Evolutionary conservation across 2,113 vertebrate genomes (phyloP).

Genomic region (Tenebrosternarchus preto): DNA sequence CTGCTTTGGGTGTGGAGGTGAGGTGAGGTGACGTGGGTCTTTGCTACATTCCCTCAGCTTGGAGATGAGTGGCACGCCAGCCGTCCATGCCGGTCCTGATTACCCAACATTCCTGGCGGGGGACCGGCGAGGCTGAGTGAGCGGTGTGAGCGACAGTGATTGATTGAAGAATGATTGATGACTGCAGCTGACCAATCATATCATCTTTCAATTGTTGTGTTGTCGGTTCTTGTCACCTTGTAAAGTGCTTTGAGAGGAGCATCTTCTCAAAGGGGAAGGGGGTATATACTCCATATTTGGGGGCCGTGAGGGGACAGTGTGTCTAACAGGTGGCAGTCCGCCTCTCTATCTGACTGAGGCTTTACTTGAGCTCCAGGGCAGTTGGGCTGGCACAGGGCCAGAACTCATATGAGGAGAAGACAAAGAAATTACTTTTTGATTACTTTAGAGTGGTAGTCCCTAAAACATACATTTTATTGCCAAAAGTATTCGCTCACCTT

Average conservation of each 20-base stretch:
- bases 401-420: not conserved
- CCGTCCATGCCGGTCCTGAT: slow-evolving; percentile 64
- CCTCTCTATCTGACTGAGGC: slow-evolving; percentile 19
- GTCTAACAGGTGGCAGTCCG: slow-evolving; percentile 64
- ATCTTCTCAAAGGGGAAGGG: slow-evolving; percentile 37
- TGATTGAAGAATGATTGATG: slow-evolving; percentile 74
- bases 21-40: not conserved
- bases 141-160: slow-evolving; percentile 66
- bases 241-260: slow-evolving; percentile 69
- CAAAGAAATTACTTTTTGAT: too few relatives aligned
- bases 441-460: too few relatives aligned
- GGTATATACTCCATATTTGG: not conserved
- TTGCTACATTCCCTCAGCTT: not conserved
- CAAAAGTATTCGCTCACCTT: too few relatives aligned
- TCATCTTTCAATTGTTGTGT: slow-evolving; percentile 76
- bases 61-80: slow-evolving; percentile 60
- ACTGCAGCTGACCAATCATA: slow-evolving; percentile 72
- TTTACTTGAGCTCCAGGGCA: slow-evolving; percentile 17
- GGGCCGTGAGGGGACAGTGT: slow-evolving; percentile 53
- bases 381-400: not conserved
- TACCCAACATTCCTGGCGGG: slow-evolving; percentile 69
- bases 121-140: not conserved
- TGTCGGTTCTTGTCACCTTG: slow-evolving; percentile 76
- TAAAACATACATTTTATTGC: too few relatives aligned
- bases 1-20: not conserved